Percentiles rank a stretch among this genome's conserved stretches.
Evolutionary conservation across 23 tunicate species (phyloP).

Genomic region (Trididemnum clinides): DNA sequence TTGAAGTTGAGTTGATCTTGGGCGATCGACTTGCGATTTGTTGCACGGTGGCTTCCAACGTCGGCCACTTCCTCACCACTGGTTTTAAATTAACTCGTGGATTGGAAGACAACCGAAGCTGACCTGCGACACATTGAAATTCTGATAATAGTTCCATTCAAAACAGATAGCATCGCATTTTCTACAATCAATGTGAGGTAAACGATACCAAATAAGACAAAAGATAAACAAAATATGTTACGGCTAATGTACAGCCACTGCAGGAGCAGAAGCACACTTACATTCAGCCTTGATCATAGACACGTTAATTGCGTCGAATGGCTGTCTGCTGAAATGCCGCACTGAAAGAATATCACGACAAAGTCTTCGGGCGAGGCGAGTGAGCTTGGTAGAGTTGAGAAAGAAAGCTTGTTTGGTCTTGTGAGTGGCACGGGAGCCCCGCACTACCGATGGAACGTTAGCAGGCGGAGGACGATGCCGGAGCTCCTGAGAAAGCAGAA

Average conservation of each 20-base stretch:
- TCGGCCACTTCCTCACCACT: conserved; percentile 65
- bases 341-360: conserved; percentile 69
- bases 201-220: too few species aligned
- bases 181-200: too few species aligned
- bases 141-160: too few species aligned
- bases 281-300: conserved; percentile 90
- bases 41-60: conserved; percentile 32
- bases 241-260: too few species aligned
- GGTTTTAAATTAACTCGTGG: conserved; percentile 43
- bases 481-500: conserved; percentile 77
- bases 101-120: conserved; percentile 51
- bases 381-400: conserved; percentile 86
- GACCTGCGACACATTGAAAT: too few species aligned
- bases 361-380: conserved; percentile 73
- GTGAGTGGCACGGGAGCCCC: conserved; percentile 59
- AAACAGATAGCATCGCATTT: too few species aligned
- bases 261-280: too few species aligned
- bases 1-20: conserved; percentile 24
- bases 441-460: conserved; percentile 29
- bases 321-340: conserved; percentile 71
- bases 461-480: conserved; percentile 69
- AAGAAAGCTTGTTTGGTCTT: conserved; percentile 92
- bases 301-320: conserved; percentile 77
- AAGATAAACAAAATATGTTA: too few species aligned
- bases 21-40: conserved; percentile 35